phyloP scores from a whole-genome alignment of 2,113 vertebrate genomes.

The Silurus glanis region DNA sequence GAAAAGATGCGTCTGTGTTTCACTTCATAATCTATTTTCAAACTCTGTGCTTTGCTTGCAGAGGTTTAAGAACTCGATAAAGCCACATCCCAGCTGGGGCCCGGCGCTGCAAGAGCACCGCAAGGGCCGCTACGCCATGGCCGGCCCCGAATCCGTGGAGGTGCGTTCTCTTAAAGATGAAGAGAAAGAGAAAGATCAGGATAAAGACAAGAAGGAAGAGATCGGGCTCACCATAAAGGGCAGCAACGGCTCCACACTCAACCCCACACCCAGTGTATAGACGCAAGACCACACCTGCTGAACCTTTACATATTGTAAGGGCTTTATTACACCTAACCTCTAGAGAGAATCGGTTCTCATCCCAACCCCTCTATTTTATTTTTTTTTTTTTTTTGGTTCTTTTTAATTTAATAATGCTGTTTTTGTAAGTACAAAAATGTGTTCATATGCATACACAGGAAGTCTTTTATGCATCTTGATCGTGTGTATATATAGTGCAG shows the following conservation, averaged over 20 bases:
- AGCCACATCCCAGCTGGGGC: slow-evolving; percentile 89
- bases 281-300: slow-evolving; percentile 71
- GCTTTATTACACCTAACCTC: slow-evolving; percentile 77
- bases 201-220: slow-evolving; percentile 77
- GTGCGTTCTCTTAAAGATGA: slow-evolving; percentile 79
- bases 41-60: slow-evolving; percentile 59
- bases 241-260: slow-evolving; percentile 89
- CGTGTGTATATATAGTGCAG: slow-evolving; percentile 60
- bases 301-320: slow-evolving; percentile 84
- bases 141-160: slow-evolving; percentile 79
- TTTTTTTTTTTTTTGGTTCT: slow-evolving; percentile 51
- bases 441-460: slow-evolving; percentile 67
- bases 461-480: slow-evolving; percentile 51
- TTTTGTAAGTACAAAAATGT: slow-evolving; percentile 65
- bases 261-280: slow-evolving; percentile 86
- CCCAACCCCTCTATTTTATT: slow-evolving; percentile 60
- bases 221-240: slow-evolving; percentile 82
- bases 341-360: slow-evolving; percentile 67
- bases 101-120: slow-evolving; percentile 89
- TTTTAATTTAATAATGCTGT: slow-evolving; percentile 74
- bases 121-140: slow-evolving; percentile 84
- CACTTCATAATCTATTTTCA: background rate
- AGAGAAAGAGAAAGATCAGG: slow-evolving; percentile 83
- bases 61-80: slow-evolving; percentile 91
- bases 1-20: background rate